phyloP scores from a whole-genome alignment of 2,888 invertebrate species.

The Cepaea hortensis region DNA sequence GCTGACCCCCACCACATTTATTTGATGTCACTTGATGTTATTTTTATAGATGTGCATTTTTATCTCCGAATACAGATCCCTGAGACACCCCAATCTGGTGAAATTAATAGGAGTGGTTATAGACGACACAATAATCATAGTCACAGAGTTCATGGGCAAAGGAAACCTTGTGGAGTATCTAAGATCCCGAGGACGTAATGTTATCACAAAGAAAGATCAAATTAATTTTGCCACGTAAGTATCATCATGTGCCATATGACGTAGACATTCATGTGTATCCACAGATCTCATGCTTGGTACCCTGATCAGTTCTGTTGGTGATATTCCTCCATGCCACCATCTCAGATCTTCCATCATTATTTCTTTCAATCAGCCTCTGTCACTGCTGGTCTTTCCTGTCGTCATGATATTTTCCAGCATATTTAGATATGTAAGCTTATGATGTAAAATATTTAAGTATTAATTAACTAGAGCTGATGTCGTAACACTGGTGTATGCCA shows the following conservation, averaged over 20 bases:
- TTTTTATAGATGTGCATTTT: neutral
- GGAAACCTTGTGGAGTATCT: slow-evolving; percentile 98
- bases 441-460: no score
- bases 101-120: slow-evolving; percentile 93
- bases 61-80: slow-evolving; percentile 82
- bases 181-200: slow-evolving; percentile 93
- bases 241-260: neutral
- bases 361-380: no score
- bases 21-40: no score
- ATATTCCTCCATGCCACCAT: no score
- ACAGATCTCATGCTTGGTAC: no score
- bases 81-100: slow-evolving; percentile 96
- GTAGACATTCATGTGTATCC: neutral
- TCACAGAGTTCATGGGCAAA: slow-evolving; percentile 87
- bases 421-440: slow-evolving; percentile 90
- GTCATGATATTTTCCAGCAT: no score
- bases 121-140: slow-evolving; percentile 74
- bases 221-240: slow-evolving; percentile 95
- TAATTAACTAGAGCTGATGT: no score
- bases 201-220: slow-evolving; percentile 96
- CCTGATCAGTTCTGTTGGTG: no score
- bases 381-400: no score
- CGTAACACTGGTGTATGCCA: slow-evolving; percentile 81
- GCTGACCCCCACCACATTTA: no score
- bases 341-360: no score